Base-by-base conservation (phyloP, 2,113 vertebrate genomes). In the Oreochromis spilurus region DNA sequence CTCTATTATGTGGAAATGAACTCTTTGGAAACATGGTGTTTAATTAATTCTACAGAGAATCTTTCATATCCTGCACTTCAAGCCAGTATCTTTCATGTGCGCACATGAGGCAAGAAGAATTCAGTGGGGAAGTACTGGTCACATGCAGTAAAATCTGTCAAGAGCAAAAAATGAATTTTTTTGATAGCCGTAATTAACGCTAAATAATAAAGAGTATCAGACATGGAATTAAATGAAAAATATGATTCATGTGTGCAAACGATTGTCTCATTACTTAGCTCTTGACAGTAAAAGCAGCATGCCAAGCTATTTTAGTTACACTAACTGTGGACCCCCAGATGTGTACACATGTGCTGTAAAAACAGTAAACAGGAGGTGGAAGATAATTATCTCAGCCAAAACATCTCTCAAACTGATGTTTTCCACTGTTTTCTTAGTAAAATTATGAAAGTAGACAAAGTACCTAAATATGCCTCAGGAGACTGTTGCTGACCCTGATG, bases 261-360 rank as follows among this genome's bases (percentile, higher is more conserved):
- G 24, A 65, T 89, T 50, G 55, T 90, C 52, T 88, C 54, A 78
- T 62, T 84, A 81, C 38, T 83, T 17, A n/a, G 53, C 78, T 55
- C 21, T 81, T 81, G 52, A 77, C 79, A 62, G 54, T 90, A 83
- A 91, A 93, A 88, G 62, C 92, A 87, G 82, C 84, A 48, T 60
- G 88, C 48, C 72, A 70, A 45, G 79, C 84, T 90, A 83, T 87
- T 90, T 79, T 85, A 84, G 58, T 83, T 82, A 78, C 77, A 62
- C 60, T 58, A 81, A 85, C 48, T 53, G 67, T 21, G 48, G 34
- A 81, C 86, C 36, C 58, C 86, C 87, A 62, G 82, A 83, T 91
- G 81, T 79, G 83, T 85, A 72, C 58, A 53, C 86, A 17, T 45
- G 48, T 58, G 52, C 84, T 19, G 75, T 38, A 83, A 86, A 85